Evolutionary conservation across 2,113 vertebrate genomes (phyloP), one percentile per base, ranked within the genome.

Genomic region (Semicossyphus pulcher): DNA sequence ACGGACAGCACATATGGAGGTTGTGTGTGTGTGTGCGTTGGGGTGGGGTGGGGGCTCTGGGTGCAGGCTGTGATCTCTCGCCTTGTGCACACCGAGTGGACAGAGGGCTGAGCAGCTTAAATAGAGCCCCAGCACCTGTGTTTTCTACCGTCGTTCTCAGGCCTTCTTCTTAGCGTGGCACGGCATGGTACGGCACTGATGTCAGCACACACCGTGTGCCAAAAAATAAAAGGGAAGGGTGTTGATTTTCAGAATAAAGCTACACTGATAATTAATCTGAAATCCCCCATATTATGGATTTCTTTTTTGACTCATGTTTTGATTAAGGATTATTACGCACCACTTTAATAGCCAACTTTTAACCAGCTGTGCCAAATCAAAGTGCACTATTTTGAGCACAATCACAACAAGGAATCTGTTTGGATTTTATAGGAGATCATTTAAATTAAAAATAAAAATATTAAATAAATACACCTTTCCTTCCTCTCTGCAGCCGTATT

Each of bases 101-200:
- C 92, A 89, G 83, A 84, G 88, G 82, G 83, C 76, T 87, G 89
- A 91, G 86, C 90, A 89, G 89, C 89, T 91, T 91, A 92, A 88
- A 87, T 52, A 70, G 79, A 88, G 73, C 76, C 68, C 57, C 77
- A 87, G 91, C 92, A 93, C 91, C 92, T 93, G 92, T 87, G 89
- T 84, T 92, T 88, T 91, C 84, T 86, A 26, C 70, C 82, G 86
- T 83, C 66, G 86, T 89, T 93, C 90, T 89, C 89, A 89, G 85
- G 89, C 85, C 85, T 84, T 60, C 86, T 89, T 81, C 85, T 88
- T 80, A 72, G 71, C 62, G 23, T 63, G 77, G 81, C 82, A 76
- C 70, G 51, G 52, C 72, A 80, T 75, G 1, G 65, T 10, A 75
- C 76, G 16, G 77, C 76, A 54, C 77, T 36, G 32, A 44, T 44